Evolutionary conservation across 2,888 invertebrate genomes (phyloP).

Genomic region (Prosopocoilus inquinatus): DNA sequence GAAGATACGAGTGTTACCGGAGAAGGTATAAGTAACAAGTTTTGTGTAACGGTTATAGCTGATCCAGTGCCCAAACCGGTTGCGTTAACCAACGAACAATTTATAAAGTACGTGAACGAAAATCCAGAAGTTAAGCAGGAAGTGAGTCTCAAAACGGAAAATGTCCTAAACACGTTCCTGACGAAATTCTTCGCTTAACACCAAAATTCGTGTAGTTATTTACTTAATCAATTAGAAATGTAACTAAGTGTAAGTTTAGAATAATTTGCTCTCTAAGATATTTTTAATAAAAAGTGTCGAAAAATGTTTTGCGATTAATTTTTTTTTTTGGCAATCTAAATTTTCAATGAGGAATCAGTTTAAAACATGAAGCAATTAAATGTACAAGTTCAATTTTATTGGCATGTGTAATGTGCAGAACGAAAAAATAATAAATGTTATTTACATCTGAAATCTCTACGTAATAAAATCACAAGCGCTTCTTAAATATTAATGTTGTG

Average conservation of each 20-base stretch:
- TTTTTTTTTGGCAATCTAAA: too few relatives aligned
- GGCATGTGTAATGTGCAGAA: too few relatives aligned
- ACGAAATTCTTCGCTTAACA: too few relatives aligned
- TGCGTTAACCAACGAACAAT: slow-evolving; percentile 11
- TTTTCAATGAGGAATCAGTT: too few relatives aligned
- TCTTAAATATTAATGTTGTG: too few relatives aligned
- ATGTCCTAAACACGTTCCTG: slow-evolving; percentile 1
- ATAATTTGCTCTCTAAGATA: too few relatives aligned
- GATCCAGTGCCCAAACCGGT: slow-evolving; percentile 22
- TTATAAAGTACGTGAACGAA: slow-evolving; percentile 8
- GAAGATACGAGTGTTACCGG: slow-evolving; percentile 5
- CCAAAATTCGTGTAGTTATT: neutral
- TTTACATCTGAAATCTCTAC: too few relatives aligned
- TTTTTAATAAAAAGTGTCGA: neutral
- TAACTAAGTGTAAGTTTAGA: neutral
- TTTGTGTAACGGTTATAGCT: slow-evolving; percentile 31
- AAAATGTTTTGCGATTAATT: too few relatives aligned
- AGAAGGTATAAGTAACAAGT: slow-evolving; percentile 16
- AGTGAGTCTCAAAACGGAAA: slow-evolving; percentile 6
- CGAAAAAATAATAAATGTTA: too few relatives aligned
- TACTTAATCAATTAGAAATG: neutral
- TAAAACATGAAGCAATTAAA: too few relatives aligned
- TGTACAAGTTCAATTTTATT: too few relatives aligned
- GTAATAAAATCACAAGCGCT: too few relatives aligned
- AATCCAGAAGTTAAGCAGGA: slow-evolving; percentile 13